Conservation (phyloP, 1,140 invertebrate genomes). For the Drosophila ananassae region DNA sequence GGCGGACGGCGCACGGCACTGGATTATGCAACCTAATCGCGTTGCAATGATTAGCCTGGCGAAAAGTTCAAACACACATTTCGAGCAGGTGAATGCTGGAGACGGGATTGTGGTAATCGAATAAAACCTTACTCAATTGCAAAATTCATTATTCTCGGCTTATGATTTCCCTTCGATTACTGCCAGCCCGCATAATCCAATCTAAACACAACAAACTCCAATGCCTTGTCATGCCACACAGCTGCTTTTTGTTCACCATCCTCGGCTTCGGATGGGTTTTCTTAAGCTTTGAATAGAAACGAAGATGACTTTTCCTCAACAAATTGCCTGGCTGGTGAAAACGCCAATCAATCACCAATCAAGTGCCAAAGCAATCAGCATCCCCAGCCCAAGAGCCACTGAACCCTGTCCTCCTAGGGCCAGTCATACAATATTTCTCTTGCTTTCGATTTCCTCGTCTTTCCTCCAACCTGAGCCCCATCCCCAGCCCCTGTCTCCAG, state of each 20-base stretch:
- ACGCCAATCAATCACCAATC: slow-evolving; percentile 79
- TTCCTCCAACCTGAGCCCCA: background rate
- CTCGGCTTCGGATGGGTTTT: slow-evolving; percentile 28
- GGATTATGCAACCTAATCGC: slow-evolving; percentile 63
- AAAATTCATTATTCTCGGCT: slow-evolving; percentile 13
- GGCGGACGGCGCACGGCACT: background rate
- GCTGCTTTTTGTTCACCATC: slow-evolving; percentile 34
- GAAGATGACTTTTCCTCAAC: slow-evolving; percentile 51
- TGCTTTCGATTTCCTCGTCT: slow-evolving; percentile 18
- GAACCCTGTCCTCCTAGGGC: slow-evolving; percentile 52
- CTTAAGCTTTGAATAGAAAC: slow-evolving; percentile 14
- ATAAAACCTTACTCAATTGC: slow-evolving; percentile 14
- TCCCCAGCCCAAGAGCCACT: slow-evolving; percentile 41
- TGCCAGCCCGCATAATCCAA: slow-evolving; percentile 2
- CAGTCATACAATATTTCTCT: slow-evolving; percentile 23
- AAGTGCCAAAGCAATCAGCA: slow-evolving; percentile 48
- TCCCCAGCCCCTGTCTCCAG: background rate
- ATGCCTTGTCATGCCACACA: slow-evolving; percentile 28
- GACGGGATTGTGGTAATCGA: slow-evolving; percentile 16
- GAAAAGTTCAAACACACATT: slow-evolving; percentile 30
- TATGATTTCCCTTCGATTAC: slow-evolving; percentile 5
- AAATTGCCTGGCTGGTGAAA: slow-evolving; percentile 62
- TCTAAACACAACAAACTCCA: slow-evolving; percentile 7
- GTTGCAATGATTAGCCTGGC: slow-evolving; percentile 21
- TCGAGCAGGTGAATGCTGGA: slow-evolving; percentile 24